These are phyloP conservation scores for Rhinella marina DNA, from an alignment of 2,797 vertebrate genomes.

Conservation along the genomic window DNA sequence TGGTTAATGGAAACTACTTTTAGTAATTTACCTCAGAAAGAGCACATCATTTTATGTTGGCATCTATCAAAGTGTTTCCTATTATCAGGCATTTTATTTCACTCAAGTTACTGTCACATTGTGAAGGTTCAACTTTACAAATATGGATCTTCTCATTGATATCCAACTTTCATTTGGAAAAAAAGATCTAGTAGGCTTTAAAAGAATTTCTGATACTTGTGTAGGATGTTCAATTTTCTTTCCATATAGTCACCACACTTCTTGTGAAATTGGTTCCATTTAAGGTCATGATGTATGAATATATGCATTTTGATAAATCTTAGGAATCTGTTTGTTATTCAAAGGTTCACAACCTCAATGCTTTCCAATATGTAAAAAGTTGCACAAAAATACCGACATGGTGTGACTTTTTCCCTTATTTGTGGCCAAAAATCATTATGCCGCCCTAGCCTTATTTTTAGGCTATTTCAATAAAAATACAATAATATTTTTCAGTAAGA, in stretches of 20 bases:
- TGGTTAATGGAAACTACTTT: constrained; percentile 34
- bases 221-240: not conserved
- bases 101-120: constrained; percentile 10
- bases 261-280: not conserved
- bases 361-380: not conserved
- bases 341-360: too few relatives aligned
- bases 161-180: not conserved
- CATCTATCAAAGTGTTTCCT: not conserved
- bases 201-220: not conserved
- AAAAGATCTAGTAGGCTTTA: not conserved
- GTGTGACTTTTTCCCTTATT: not conserved
- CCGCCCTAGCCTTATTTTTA: too few relatives aligned
- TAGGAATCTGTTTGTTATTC: too few relatives aligned
- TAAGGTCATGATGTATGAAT: not conserved
- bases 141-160: not conserved
- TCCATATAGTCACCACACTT: not conserved
- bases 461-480: too few relatives aligned
- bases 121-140: not conserved
- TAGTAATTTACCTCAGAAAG: not conserved
- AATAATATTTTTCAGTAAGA: too few relatives aligned
- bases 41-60: constrained; percentile 24
- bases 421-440: too few relatives aligned
- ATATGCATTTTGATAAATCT: not conserved
- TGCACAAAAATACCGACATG: not conserved
- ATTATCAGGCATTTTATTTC: constrained; percentile 22